Percentiles rank a stretch among this genome's conserved stretches.
These are phyloP conservation scores for Timema podura DNA, from an alignment of 2,888 invertebrate genomes.

Conservation along the genomic window DNA sequence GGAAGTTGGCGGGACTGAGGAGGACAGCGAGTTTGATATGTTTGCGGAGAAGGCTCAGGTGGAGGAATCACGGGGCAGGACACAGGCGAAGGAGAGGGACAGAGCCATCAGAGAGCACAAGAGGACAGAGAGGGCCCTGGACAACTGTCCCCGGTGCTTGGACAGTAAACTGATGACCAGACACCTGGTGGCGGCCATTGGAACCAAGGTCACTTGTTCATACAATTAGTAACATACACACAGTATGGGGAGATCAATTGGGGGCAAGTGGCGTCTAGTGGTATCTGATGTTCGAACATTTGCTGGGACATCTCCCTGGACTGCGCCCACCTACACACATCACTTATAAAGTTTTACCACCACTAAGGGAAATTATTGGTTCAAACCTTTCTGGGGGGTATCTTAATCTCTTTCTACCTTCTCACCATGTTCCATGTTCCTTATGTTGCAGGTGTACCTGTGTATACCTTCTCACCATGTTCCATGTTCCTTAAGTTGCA, in stretches of 20 bases:
- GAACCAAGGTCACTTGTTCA: constrained; percentile 65
- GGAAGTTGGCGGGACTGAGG: constrained; percentile 31
- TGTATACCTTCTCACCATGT: constrained; percentile 73
- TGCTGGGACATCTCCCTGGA: too few relatives aligned
- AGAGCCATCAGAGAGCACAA: constrained; percentile 71
- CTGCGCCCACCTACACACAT: too few relatives aligned
- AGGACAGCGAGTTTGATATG: constrained; percentile 74
- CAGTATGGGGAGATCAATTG: too few relatives aligned
- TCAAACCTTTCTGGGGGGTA: too few relatives aligned
- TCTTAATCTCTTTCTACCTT: too few relatives aligned
- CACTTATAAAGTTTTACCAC: too few relatives aligned
- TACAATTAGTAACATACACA: too few relatives aligned
- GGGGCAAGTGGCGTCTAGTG: too few relatives aligned
- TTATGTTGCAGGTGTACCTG: constrained; percentile 59
- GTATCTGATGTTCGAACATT: too few relatives aligned
- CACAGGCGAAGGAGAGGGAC: constrained; percentile 57
- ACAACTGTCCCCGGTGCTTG: constrained; percentile 78
- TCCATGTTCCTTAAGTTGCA: constrained; percentile 35
- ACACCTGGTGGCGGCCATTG: constrained; percentile 78
- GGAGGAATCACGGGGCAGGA: constrained; percentile 57
- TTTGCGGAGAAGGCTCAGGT: constrained; percentile 74
- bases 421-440: too few relatives aligned
- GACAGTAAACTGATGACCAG: constrained; percentile 76
- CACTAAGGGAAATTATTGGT: too few relatives aligned
- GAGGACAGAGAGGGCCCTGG: constrained; percentile 63